phyloP scores from a whole-genome alignment of 1,140 invertebrate species.

The Drosophila takahashii region DNA sequence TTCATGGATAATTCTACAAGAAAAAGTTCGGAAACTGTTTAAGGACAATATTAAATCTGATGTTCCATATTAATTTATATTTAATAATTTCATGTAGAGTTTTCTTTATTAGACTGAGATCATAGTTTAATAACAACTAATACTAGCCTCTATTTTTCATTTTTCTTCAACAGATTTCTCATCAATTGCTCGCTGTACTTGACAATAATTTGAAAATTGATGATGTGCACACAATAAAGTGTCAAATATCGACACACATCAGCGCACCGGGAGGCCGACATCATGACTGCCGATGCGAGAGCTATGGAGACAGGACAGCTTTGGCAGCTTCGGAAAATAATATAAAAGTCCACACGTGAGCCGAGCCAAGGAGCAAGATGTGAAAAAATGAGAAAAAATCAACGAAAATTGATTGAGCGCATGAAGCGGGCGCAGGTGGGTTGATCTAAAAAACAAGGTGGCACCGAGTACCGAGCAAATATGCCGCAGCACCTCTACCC shows the following conservation, averaged over 20 bases:
- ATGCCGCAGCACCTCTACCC: conserved; percentile 7
- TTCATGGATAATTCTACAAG: too few species aligned
- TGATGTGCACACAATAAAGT: conserved; percentile 78
- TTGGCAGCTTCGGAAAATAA: conserved; percentile 39
- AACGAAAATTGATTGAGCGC: conserved; percentile 75
- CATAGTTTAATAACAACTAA: too few species aligned
- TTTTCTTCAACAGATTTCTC: conserved; percentile 5
- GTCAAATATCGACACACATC: conserved; percentile 74
- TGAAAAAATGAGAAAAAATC: conserved; percentile 45
- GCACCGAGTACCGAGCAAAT: conserved; percentile 1
- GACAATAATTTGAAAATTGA: conserved; percentile 73
- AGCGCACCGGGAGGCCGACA: conserved; percentile 42
- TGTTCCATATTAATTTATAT: too few species aligned
- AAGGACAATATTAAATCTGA: too few species aligned
- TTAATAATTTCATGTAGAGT: too few species aligned
- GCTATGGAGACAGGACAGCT: conserved; percentile 31
- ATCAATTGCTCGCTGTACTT: conserved; percentile 17
- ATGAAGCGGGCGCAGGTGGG: conserved; percentile 19
- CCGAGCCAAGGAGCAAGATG: conserved; percentile 19
- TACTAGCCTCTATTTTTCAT: not conserved
- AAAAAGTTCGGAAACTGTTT: too few species aligned
- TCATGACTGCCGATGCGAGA: conserved; percentile 9
- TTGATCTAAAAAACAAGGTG: conserved; percentile 2
- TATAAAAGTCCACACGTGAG: conserved; percentile 61
- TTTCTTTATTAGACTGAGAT: too few species aligned